Conservation (phyloP, 2,113 vertebrate species). For the Stegastes partitus region DNA sequence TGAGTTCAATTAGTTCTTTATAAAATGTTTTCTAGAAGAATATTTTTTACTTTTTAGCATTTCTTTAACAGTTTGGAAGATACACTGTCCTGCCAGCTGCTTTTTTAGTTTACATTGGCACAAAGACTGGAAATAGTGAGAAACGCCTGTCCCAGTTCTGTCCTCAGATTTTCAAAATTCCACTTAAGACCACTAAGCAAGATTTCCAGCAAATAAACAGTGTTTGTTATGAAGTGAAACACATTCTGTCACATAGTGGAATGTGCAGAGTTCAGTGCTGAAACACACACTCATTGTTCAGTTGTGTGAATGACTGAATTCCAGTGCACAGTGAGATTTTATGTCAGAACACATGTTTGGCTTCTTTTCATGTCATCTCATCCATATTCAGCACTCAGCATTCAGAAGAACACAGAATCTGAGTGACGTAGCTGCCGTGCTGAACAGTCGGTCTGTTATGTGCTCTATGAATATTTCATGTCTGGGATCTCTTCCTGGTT, state of each 20-base stretch:
- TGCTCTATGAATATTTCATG: slow-evolving; percentile 63
- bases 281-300: slow-evolving; percentile 53
- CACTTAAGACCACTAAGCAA: background rate
- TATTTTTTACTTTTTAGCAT: too few relatives aligned
- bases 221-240: background rate
- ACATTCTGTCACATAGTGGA: slow-evolving; percentile 4
- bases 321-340: slow-evolving; percentile 54
- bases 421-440: slow-evolving; percentile 21
- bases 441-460: slow-evolving; percentile 45
- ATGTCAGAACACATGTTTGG: slow-evolving; percentile 41
- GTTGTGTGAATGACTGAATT: slow-evolving; percentile 25
- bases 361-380: slow-evolving; percentile 47
- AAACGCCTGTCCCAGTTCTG: background rate
- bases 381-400: slow-evolving; percentile 63
- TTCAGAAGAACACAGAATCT: slow-evolving; percentile 35
- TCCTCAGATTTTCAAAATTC: too few relatives aligned
- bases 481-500: slow-evolving; percentile 18
- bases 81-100: too few relatives aligned
- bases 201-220: background rate
- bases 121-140: background rate
- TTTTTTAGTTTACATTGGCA: too few relatives aligned
- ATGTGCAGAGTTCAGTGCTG: background rate
- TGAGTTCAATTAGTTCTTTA: too few relatives aligned
- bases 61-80: too few relatives aligned
- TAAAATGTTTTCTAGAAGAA: too few relatives aligned